Evolutionary conservation across 2,113 vertebrate genomes (phyloP), one percentile per base, ranked within the genome.

Genomic region (Tylochromis polylepis): DNA sequence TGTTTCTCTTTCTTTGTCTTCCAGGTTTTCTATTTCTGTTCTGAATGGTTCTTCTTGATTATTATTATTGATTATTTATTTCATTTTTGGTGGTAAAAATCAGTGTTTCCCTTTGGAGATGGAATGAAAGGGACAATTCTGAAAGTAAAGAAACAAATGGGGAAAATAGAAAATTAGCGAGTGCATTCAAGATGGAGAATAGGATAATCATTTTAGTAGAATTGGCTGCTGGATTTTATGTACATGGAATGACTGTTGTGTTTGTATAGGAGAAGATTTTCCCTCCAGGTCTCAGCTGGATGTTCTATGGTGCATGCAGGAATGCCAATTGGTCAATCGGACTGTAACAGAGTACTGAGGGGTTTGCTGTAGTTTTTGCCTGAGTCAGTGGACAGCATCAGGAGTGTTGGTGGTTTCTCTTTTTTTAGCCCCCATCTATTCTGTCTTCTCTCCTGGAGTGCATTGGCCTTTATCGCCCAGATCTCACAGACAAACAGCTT

Each of bases 311-410:
- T 83, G 81, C 85, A 82, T 80, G 55, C 49, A 49, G 79, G 81
- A 90, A 88, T 85, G 80, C 88, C 88, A 89, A 83, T 80, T 10
- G 62, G 82, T 77, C 84, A 88, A 84, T 87, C 24, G 16, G 82
- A 87, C 92, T 87, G 84, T 91, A 89, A 94, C 85, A 80, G 86
- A 85, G 75, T 67, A 87, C 83, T 27, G 46, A 27, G 58, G 60
- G 65, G n/a, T 51, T 79, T 79, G 3, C 24, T 18, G 84, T 75
- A 31, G 83, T 67, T 88, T 89, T 57, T 83, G 86, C 55, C 77
- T 83, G 87, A 91, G 56, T 91, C 83, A 83, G 38, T 62, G 56
- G 88, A 90, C 72, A 81, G 83, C 51, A 75, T 57, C 83, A 41
- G 72, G 38, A n/a, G 20, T n/a, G 51, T 41, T 53, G 36, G 24